Base-by-base conservation (phyloP, 2,888 invertebrate species). In the Macroteleia sp. region DNA sequence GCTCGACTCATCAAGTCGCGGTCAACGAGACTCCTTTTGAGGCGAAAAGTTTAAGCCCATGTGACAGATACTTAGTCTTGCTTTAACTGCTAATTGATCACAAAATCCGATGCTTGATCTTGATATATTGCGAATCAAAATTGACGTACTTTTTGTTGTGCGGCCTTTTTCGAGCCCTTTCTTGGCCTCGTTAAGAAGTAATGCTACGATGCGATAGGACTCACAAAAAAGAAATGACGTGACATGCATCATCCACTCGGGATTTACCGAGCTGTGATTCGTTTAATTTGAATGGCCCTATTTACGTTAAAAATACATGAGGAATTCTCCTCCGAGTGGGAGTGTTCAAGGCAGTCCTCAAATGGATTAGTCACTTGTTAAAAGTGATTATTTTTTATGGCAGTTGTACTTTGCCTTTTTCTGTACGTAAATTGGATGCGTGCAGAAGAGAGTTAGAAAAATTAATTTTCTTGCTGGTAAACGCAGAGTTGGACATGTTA, bases 81-180 rank as follows among this genome's bases (percentile, higher is more conserved):
- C 86, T 88, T 88, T 84, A 87, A 87, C 86, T 87, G 85, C 83
- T 88, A 86, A 88, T 89, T 89, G 89, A 89, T 89, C 87, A 84
- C 87, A 83, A 87, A 88, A 89, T 86, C 88, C 87, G 80, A 81
- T 82, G 80, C 59, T 74, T 86, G 85, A 85, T 85, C 87, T 83
- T 88, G 88, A 88, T 80, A 77, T 83, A 87, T 87, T 74, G 57
- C 28, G 54, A 62, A 62, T 75, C 48, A 54, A 44, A 56, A 61
- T 25, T 16, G 52, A 32, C 17, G 36, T 9, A 2, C 36, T 70
- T 59, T 59, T 70, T 70, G 48, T 59, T 20, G 22, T 32, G 30
- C 25, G 16, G 16, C 5, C 4, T 25, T 25, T 25, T 25, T n/a
- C n/a, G n/a, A n/a, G n/a, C 3, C 12, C 12, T 12, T 16, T n/a